Base-by-base conservation (phyloP, 2,113 vertebrate species). In the Cheilinus undulatus region DNA sequence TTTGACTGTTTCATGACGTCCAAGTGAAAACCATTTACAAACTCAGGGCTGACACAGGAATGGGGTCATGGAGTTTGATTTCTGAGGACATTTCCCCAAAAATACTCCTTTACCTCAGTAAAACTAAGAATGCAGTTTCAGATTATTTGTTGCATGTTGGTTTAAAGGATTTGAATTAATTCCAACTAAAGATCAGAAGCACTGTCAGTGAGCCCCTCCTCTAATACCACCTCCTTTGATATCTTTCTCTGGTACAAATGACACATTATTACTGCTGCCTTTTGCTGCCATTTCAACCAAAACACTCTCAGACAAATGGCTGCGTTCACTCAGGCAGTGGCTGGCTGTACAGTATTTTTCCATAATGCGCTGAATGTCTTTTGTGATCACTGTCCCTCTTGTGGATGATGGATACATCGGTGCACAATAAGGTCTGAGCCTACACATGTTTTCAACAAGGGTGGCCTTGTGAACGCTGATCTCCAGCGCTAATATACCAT, bases 381-480 rank as follows among this genome's bases (percentile, higher is more conserved):
- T 83, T 89, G 82, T 83, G 82, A 82, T 57, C 52, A 67, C 84
- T 83, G 82, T 88, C 73, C 67, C 61, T 73, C 74, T 80, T 19
- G 0, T 52, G 67, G 63, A 78, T 89, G 87, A 91, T 84, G 82
- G 89, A 91, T 86, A 66, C 9, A 45, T 69, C 57, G 27, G 2
- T 68, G 74, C 43, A 85, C 81, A 90, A 90, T 78, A 75, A 85
- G 87, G 74, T 76, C 83, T 77, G 79, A 88, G 85, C 83, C 85
- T 82, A 70, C 53, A 84, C 89, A 88, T 79, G 87, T 84, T 82
- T 82, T 83, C 87, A 73, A 85, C 87, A 71, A 42, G 89, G 87
- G 85, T 84, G 87, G 85, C 81, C 87, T 66, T 52, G 46, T 64
- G 69, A 54, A 40, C 57, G 34, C 70, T 53, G 6, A 72, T 83